Evolutionary conservation across 2,888 invertebrate genomes (phyloP).

Genomic region (Eurytoma adleriae): DNA sequence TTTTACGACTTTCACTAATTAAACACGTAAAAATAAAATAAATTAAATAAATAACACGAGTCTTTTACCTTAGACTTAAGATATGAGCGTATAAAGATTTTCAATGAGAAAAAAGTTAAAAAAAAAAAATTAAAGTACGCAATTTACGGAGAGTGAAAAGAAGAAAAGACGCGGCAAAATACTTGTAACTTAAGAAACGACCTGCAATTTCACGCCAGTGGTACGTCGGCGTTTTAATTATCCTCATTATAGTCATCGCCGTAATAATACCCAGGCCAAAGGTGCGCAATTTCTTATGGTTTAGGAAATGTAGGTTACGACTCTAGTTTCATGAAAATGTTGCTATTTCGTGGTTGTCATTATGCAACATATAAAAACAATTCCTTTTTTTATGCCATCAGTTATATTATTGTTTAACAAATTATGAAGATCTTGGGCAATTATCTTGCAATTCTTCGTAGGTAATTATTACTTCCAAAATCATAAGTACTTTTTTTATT

Average conservation of each 20-base stretch:
- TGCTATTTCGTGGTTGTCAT: not conserved
- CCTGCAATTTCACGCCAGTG: not conserved
- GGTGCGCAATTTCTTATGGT: not conserved
- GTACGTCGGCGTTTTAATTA: constrained; percentile 29
- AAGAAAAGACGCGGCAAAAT: not conserved
- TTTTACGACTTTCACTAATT: too few species aligned
- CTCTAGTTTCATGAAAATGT: not conserved
- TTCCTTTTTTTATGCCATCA: too few species aligned
- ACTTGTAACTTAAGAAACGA: constrained; percentile 20
- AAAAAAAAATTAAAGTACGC: not conserved
- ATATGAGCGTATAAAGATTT: not conserved
- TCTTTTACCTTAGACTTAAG: too few species aligned
- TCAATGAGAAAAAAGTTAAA: not conserved
- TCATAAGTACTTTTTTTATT: too few species aligned
- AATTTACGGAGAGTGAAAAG: constrained; percentile 16
- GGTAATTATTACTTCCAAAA: too few species aligned
- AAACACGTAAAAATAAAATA: too few species aligned
- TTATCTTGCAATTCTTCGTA: too few species aligned
- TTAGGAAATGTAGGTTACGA: constrained; percentile 13
- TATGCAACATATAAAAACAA: too few species aligned
- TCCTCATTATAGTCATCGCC: constrained; percentile 6
- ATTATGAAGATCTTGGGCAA: too few species aligned
- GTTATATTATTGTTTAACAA: too few species aligned
- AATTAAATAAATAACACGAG: too few species aligned
- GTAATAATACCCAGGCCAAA: not conserved